Evolutionary conservation across 2,113 vertebrate genomes (phyloP).

Genomic region (Vimba vimba): DNA sequence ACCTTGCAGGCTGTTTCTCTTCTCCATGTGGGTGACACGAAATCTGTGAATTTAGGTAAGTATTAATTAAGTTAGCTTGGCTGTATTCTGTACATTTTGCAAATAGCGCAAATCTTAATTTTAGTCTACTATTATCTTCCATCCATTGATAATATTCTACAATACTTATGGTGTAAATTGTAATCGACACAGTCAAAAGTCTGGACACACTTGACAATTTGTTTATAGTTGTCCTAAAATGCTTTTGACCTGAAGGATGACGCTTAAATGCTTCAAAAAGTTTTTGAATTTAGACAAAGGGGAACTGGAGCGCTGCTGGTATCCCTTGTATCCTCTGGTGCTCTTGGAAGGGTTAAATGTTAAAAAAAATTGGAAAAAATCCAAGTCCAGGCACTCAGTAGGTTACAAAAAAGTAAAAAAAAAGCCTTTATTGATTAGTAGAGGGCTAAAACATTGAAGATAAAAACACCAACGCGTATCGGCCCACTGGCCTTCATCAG

Average conservation of each 20-base stretch:
- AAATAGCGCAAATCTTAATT: not conserved
- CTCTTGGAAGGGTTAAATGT: too few relatives aligned
- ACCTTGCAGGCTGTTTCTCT: conserved; percentile 77
- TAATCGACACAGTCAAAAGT: not conserved
- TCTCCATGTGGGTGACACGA: conserved; percentile 88
- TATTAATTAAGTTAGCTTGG: not conserved
- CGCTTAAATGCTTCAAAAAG: not conserved
- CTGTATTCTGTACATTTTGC: not conserved
- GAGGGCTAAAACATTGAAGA: too few relatives aligned
- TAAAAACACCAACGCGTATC: too few relatives aligned
- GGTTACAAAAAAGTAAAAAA: too few relatives aligned
- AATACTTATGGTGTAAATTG: not conserved
- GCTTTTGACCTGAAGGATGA: not conserved
- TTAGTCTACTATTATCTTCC: not conserved
- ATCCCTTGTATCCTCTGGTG: too few relatives aligned
- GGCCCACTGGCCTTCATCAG: too few relatives aligned
- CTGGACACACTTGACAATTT: not conserved
- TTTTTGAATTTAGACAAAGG: too few relatives aligned
- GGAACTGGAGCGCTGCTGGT: too few relatives aligned
- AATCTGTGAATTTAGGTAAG: conserved; percentile 75
- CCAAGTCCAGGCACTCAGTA: too few relatives aligned
- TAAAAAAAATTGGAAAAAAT: too few relatives aligned
- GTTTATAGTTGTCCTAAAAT: not conserved
- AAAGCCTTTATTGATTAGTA: too few relatives aligned
- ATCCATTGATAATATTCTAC: not conserved